A percentile compares a stretch with the other conserved stretches of the same genome.
These are phyloP conservation scores for Zoroaster sp. DNA, from an alignment of 53 echinoderm and acorn worm species.

Conservation along the genomic window DNA sequence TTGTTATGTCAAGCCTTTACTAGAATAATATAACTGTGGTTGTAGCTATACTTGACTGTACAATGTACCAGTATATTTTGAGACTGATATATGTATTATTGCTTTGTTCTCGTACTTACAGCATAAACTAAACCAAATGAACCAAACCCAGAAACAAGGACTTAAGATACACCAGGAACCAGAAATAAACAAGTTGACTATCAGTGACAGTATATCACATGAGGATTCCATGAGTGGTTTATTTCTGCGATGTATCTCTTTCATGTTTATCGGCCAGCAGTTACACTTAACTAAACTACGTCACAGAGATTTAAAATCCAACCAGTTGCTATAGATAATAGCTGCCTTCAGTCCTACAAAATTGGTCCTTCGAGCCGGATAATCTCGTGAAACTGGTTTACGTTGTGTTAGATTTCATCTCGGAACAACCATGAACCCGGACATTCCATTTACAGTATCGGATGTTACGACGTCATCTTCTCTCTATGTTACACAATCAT, in stretches of 20 bases:
- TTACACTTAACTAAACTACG: neutral
- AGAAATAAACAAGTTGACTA: too few relatives aligned
- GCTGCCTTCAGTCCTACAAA: neutral
- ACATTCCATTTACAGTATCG: neutral
- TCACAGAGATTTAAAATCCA: too few relatives aligned
- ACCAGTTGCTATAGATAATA: too few relatives aligned
- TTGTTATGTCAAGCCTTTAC: neutral
- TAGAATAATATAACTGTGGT: neutral
- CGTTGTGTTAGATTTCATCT: neutral
- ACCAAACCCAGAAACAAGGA: neutral
- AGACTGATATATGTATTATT: neutral
- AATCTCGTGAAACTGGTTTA: neutral
- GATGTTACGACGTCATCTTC: neutral
- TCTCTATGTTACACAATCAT: neutral
- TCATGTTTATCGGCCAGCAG: neutral
- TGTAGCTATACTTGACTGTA: neutral
- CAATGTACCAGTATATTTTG: neutral
- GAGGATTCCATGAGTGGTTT: neutral
- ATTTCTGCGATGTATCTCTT: too few relatives aligned
- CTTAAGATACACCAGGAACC: too few relatives aligned
- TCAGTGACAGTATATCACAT: neutral
- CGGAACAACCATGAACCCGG: neutral
- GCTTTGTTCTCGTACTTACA: neutral
- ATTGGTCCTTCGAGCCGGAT: neutral
- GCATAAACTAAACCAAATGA: neutral